Evolutionary conservation across 2,113 vertebrate species (phyloP).

Genomic region (Eurystomus gularis): DNA sequence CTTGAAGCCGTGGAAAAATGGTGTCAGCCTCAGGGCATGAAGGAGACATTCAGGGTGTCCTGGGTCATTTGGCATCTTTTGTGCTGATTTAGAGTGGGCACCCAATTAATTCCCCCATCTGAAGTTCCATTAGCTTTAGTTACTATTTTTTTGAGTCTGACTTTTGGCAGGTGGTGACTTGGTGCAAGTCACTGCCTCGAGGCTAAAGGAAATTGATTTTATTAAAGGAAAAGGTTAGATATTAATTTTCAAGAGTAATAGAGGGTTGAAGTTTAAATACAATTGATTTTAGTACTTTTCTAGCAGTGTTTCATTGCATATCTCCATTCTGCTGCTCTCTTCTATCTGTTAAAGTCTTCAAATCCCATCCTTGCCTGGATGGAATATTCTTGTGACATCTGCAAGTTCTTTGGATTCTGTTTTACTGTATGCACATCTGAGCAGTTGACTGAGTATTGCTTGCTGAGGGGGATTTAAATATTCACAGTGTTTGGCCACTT

Average conservation of each 20-base stretch:
- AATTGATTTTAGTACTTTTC: background rate
- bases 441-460: background rate
- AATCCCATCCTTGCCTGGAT: background rate
- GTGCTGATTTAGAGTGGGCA: background rate
- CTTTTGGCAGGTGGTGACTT: background rate
- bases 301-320: background rate
- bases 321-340: background rate
- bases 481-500: background rate
- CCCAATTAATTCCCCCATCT: background rate
- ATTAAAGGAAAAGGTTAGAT: background rate
- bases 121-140: background rate
- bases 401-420: background rate
- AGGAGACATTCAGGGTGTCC: background rate
- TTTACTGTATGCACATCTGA: background rate
- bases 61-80: background rate
- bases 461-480: fast-evolving
- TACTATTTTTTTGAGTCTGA: background rate
- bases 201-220: background rate
- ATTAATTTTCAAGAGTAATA: background rate
- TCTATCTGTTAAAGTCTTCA: background rate
- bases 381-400: background rate
- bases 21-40: background rate
- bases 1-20: background rate
- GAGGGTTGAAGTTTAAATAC: background rate
- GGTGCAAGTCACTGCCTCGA: background rate